Conservation (phyloP, 2,113 vertebrate species). For the Carassius carassius region DNA sequence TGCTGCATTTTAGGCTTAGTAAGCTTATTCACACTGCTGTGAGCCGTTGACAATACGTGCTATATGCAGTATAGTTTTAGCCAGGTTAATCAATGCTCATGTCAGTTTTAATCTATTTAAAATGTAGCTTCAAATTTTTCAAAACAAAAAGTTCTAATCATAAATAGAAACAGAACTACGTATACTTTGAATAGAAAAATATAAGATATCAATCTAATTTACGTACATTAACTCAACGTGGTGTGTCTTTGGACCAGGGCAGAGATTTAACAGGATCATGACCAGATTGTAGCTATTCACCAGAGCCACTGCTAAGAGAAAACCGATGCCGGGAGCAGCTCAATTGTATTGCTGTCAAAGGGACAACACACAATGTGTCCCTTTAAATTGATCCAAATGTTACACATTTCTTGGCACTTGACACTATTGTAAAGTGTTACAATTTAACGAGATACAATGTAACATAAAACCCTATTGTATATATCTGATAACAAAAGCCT, state of each 20-base stretch:
- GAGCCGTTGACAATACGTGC: background rate
- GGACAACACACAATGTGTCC: background rate
- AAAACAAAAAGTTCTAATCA: background rate
- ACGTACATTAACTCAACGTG: background rate
- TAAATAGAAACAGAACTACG: too few relatives aligned
- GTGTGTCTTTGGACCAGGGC: background rate
- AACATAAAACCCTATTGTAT: too few relatives aligned
- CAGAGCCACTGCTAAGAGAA: slow-evolving; percentile 52
- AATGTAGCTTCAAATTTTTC: background rate
- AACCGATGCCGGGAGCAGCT: slow-evolving; percentile 40
- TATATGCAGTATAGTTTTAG: background rate
- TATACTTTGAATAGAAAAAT: background rate
- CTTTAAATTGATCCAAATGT: background rate
- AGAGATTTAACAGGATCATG: slow-evolving; percentile 29
- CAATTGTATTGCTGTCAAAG: slow-evolving; percentile 24
- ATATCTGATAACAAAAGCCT: too few relatives aligned
- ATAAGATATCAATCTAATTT: background rate
- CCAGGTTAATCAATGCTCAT: background rate
- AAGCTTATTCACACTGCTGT: background rate
- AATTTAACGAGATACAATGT: too few relatives aligned
- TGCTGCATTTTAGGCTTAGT: background rate
- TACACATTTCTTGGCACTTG: too few relatives aligned
- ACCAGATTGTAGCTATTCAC: slow-evolving; percentile 32
- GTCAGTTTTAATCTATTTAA: background rate
- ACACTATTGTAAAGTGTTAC: too few relatives aligned